phyloP scores from a whole-genome alignment of 2,888 invertebrate genomes.

The Drosophila pullipes region DNA sequence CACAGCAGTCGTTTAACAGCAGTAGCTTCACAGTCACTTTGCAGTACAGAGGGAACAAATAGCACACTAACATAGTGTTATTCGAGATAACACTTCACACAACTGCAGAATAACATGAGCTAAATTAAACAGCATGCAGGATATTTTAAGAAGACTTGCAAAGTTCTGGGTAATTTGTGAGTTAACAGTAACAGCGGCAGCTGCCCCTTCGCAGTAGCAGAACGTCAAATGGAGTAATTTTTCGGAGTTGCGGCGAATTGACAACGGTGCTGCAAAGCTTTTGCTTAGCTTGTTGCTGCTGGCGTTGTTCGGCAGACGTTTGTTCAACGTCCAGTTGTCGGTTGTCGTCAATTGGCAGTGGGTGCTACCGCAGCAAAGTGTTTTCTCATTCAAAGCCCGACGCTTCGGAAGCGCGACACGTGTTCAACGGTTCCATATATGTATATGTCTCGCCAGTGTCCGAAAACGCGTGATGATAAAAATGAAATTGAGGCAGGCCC shows the following conservation, averaged over 20 bases:
- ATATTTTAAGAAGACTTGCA: background rate
- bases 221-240: background rate
- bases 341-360: constrained; percentile 47
- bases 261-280: constrained; percentile 29
- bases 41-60: background rate
- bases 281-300: constrained; percentile 23
- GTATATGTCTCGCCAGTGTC: constrained; percentile 10
- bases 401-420: constrained; percentile 59
- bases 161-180: background rate
- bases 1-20: background rate
- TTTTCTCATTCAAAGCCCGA: constrained; percentile 54
- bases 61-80: background rate
- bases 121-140: background rate
- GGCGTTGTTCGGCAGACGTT: constrained; percentile 1
- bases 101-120: background rate
- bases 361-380: constrained; percentile 38
- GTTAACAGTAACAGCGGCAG: constrained; percentile 3
- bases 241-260: constrained; percentile 53
- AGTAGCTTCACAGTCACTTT: background rate
- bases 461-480: constrained; percentile 33
- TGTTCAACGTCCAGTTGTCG: constrained; percentile 17
- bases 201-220: background rate
- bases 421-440: constrained; percentile 24
- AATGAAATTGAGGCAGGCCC: constrained; percentile 47
- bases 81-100: background rate